Percentiles rank a stretch among this genome's conserved stretches.
Evolutionary conservation across 2,797 vertebrate species (phyloP).

Genomic region (Adrianichthys oophorus): DNA sequence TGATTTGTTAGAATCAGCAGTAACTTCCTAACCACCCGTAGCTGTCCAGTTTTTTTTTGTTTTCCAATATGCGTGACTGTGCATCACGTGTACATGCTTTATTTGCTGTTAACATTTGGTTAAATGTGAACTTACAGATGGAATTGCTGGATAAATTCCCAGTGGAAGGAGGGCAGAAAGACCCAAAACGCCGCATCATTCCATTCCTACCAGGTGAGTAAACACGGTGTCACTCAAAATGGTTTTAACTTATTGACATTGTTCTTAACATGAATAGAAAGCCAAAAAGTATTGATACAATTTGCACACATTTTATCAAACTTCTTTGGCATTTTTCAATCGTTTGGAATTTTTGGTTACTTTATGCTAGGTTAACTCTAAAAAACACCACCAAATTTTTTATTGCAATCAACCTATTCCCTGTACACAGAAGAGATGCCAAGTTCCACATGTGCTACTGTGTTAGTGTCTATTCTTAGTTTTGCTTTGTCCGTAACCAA

Average conservation of each 20-base stretch:
- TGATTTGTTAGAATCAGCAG: constrained; percentile 57
- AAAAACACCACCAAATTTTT: too few relatives aligned
- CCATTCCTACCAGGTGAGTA: constrained; percentile 93
- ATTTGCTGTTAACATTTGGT: constrained; percentile 28
- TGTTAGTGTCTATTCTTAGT: too few relatives aligned
- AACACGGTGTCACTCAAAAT: neutral
- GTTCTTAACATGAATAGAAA: neutral
- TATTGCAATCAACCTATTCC: too few relatives aligned
- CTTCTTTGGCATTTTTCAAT: too few relatives aligned
- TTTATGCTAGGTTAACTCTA: too few relatives aligned
- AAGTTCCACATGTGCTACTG: too few relatives aligned
- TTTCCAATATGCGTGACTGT: constrained; percentile 8
- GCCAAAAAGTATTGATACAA: neutral
- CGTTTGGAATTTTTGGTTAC: too few relatives aligned
- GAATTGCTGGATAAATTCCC: constrained; percentile 99
- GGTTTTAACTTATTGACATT: neutral
- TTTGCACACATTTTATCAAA: too few relatives aligned
- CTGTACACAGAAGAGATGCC: too few relatives aligned
- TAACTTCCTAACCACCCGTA: constrained; percentile 28
- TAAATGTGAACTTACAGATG: constrained; percentile 83
- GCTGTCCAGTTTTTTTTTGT: constrained; percentile 6
- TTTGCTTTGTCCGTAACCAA: too few relatives aligned
- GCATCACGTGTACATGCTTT: constrained; percentile 22
- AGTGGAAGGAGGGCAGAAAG: constrained; percentile 98
- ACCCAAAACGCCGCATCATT: constrained; percentile 96